Base-by-base conservation (phyloP, 2,113 vertebrate species). In the Corydoras maculifer region DNA sequence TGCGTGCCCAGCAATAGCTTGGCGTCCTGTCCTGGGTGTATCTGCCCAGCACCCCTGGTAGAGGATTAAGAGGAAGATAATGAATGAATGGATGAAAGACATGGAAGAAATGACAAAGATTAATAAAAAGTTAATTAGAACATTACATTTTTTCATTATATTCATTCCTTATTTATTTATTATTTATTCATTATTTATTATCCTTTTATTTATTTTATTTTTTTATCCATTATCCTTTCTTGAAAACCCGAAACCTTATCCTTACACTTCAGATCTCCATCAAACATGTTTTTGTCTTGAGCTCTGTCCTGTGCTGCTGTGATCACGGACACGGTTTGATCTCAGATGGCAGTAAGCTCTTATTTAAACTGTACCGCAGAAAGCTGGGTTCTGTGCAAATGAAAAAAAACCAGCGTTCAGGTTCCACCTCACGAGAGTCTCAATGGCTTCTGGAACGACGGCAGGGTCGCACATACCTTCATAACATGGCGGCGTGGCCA, bases 401-500 rank as follows among this genome's bases (percentile, higher is more conserved):
- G 2, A 59, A 32, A 54, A 43, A 9, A 48, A 7, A 25, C 0
- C 35, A 53, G 35, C 35, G 7, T 43, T 43, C 35, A 43, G 35
- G 35, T 5, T 43, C 35, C 4, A 8, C 7, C 35, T 43, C 35
- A 43, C 7, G 35, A 43, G 35, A 43, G 11, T 53, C 51, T 2
- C 3, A 53, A 53, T 53, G 51, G 11, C 51, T 43, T 43, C 35
- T 43, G 35, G 2, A 25, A 25, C 18, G 18, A 25, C 18, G 18
- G 18, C 18, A 25, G 18, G 18, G 2, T 25, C 9, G 12, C 9
- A 50, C 84, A 79, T 65, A 90, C 95, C 92, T 83, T 91, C 80
- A 73, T 91, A 97, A 74, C 95, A 98, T 9, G 80, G 82, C 2
- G 95, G 94, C 30, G 91, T 72, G 2, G 87, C 82, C 1, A 96